phyloP scores from a whole-genome alignment of 1,140 invertebrate genomes.

The Hyphantria cunea region DNA sequence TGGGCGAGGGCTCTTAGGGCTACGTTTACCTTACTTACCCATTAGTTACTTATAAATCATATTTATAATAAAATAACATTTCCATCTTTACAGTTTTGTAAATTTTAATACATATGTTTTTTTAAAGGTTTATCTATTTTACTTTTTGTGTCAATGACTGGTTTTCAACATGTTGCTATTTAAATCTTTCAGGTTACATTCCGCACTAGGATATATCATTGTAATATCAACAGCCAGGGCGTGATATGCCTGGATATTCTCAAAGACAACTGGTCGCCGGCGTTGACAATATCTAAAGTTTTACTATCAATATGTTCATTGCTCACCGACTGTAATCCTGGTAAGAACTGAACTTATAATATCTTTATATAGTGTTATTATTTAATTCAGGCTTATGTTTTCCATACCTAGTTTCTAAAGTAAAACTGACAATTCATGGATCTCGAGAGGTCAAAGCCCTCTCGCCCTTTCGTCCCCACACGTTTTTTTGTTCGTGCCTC shows the following conservation, averaged over 20 bases:
- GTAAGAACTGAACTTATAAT: constrained; percentile 73
- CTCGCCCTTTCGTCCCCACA: constrained; percentile 6
- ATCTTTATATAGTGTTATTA: too few species aligned
- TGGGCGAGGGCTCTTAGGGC: too few species aligned
- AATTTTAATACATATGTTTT: too few species aligned
- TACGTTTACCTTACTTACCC: too few species aligned
- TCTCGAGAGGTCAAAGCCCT: constrained; percentile 25
- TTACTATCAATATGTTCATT: constrained; percentile 97
- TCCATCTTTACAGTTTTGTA: too few species aligned
- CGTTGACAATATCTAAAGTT: constrained; percentile 97
- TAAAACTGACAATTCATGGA: not conserved
- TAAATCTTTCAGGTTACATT: constrained; percentile 92
- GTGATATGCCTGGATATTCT: constrained; percentile 97
- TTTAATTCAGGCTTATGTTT: too few species aligned
- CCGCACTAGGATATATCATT: constrained; percentile 97
- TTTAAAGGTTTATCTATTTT: too few species aligned
- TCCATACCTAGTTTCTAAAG: too few species aligned
- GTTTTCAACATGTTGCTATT: constrained; percentile 1
- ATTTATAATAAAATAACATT: too few species aligned
- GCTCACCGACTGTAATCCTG: constrained; percentile 97
- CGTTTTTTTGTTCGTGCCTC: constrained; percentile 13
- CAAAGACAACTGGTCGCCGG: constrained; percentile 98
- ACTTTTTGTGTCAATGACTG: too few species aligned
- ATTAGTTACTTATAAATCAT: too few species aligned
- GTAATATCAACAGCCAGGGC: constrained; percentile 98